Evolutionary conservation across 2,113 vertebrate genomes (phyloP).

Genomic region (Callorhinus ursinus): DNA sequence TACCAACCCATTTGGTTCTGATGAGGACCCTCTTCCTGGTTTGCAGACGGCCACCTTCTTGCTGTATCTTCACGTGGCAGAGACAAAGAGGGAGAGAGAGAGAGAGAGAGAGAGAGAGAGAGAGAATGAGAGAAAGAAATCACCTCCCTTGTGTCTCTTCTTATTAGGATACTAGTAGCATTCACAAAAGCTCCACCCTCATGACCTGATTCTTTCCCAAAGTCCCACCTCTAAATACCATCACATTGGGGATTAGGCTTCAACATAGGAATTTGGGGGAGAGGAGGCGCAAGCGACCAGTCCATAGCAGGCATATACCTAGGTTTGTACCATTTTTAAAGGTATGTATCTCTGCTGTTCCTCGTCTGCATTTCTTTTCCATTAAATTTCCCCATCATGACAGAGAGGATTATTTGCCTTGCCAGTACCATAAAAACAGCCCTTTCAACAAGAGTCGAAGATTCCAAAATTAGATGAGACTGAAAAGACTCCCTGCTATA

Average conservation of each 20-base stretch:
- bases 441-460: conserved; percentile 1
- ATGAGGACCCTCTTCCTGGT: not conserved
- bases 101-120: not conserved
- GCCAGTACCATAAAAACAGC: not conserved
- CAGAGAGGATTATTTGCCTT: conserved; percentile 18
- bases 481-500: conserved; percentile 27
- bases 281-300: not conserved
- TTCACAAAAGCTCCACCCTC: not conserved
- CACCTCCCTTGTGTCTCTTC: not conserved
- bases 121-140: not conserved
- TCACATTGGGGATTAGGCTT: not conserved
- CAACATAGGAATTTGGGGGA: not conserved
- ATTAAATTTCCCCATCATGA: not conserved
- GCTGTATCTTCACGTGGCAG: not conserved
- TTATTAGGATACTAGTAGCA: not conserved
- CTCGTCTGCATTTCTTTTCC: not conserved
- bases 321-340: conserved; percentile 18
- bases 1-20: not conserved
- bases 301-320: not conserved
- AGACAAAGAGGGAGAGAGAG: not conserved
- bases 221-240: not conserved
- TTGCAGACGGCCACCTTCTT: not conserved
- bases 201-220: not conserved
- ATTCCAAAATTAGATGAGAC: conserved; percentile 30
- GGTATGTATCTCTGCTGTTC: not conserved